phyloP scores from a whole-genome alignment of 2,113 vertebrate species.

The Oreochromis spilurus region DNA sequence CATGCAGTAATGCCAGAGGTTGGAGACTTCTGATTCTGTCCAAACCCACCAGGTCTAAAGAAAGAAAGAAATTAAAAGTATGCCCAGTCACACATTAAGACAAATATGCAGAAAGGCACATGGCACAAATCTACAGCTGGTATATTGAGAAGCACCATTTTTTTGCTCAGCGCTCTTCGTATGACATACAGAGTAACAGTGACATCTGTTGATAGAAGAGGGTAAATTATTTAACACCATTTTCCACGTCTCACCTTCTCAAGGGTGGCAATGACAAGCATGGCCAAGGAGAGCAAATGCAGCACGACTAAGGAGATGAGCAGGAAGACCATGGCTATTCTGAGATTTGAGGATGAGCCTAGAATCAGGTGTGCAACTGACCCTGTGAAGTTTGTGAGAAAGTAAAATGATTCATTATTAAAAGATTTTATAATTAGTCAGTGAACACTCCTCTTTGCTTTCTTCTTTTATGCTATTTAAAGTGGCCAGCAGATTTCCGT shows the following conservation, averaged over 20 bases:
- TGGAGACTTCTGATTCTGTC: conserved; percentile 72
- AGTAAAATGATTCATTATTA: neutral
- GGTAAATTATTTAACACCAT: neutral
- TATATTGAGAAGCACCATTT: neutral
- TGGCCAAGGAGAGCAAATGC: conserved; percentile 78
- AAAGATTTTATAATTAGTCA: neutral
- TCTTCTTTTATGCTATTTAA: neutral
- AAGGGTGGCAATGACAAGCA: conserved; percentile 83
- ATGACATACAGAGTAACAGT: neutral
- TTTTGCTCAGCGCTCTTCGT: neutral
- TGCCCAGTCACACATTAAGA: neutral
- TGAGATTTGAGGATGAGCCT: neutral
- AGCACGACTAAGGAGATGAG: conserved; percentile 75
- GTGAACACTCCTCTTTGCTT: neutral
- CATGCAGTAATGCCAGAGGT: conserved; percentile 84
- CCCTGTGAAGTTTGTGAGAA: neutral
- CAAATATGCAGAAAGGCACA: neutral
- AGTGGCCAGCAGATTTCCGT: neutral
- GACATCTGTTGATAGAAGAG: neutral
- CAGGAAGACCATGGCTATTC: conserved; percentile 74
- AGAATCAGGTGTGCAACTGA: neutral
- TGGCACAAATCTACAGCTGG: neutral
- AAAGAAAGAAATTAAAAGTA: neutral
- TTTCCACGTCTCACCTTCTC: conserved; percentile 77
- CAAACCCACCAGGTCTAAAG: conserved; percentile 84